phyloP scores from a whole-genome alignment of 2,113 vertebrate species.

The Phodopus roborovskii region DNA sequence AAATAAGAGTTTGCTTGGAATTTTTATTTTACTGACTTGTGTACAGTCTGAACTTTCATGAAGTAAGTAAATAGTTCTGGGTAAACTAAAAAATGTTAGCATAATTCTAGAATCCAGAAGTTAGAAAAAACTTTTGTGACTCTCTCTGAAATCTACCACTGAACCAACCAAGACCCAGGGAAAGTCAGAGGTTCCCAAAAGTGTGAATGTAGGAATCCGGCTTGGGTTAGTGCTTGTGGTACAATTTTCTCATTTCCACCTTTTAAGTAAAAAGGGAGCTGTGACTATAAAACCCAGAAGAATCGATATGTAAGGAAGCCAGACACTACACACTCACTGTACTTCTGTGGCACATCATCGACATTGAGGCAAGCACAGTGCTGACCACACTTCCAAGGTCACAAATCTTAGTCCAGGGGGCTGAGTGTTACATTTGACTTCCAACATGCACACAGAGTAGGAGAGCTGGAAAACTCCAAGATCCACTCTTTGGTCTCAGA shows the following conservation, averaged over 20 bases:
- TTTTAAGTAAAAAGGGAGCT: constrained; percentile 38
- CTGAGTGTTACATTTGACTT: neutral
- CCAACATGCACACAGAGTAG: neutral
- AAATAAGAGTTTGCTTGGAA: neutral
- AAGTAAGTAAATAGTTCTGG: neutral
- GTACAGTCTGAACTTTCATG: neutral
- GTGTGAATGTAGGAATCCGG: neutral
- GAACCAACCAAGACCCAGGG: neutral
- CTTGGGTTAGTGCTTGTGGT: neutral
- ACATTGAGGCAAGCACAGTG: neutral
- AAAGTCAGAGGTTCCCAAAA: neutral
- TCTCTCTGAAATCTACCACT: neutral
- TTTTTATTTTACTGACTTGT: constrained; percentile 30
- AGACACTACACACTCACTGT: neutral
- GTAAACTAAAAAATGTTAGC: neutral
- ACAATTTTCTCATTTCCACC: neutral
- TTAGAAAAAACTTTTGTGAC: neutral
- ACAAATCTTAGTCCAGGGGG: neutral
- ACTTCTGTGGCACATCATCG: neutral
- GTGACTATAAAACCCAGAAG: neutral
- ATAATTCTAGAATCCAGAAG: constrained; percentile 25
- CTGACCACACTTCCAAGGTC: neutral
- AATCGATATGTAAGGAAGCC: neutral
- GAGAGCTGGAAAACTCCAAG: neutral
- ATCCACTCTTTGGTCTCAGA: neutral